These are phyloP conservation scores for Lepilemur septentrionalis DNA, from an alignment of 2,797 vertebrate genomes.

Conservation along the genomic window DNA sequence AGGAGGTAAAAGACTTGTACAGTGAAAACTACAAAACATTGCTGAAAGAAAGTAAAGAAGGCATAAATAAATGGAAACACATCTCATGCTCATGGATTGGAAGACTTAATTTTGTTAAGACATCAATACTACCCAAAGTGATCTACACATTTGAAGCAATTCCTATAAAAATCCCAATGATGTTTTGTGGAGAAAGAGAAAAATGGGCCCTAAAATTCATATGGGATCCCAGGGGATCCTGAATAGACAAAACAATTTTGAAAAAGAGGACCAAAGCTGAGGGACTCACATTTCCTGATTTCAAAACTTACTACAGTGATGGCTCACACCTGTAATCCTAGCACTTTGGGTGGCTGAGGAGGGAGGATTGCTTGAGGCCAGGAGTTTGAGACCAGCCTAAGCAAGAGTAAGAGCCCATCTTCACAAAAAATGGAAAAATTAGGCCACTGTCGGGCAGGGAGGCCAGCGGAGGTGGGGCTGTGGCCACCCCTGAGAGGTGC, in stretches of 20 bases:
- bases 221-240: background rate
- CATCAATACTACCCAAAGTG: background rate
- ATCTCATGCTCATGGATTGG: background rate
- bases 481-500: too few species aligned
- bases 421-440: background rate
- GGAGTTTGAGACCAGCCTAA: background rate
- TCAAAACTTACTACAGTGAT: background rate
- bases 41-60: background rate
- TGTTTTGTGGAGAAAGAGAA: background rate
- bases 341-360: too few species aligned
- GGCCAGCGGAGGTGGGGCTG: too few species aligned
- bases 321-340: too few species aligned
- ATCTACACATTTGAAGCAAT: background rate
- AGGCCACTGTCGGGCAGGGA: too few species aligned
- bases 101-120: background rate
- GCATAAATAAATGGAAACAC: background rate
- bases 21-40: background rate
- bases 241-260: background rate
- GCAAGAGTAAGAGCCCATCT: background rate
- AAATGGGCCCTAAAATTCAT: background rate
- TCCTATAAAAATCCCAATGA: background rate
- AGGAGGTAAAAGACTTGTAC: background rate
- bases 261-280: background rate
- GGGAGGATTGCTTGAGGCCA: too few species aligned
- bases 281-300: background rate